Evolutionary conservation across 2,797 vertebrate genomes (phyloP), one percentile per base, ranked within the genome.

Genomic region (Oreonectes daqikongensis): DNA sequence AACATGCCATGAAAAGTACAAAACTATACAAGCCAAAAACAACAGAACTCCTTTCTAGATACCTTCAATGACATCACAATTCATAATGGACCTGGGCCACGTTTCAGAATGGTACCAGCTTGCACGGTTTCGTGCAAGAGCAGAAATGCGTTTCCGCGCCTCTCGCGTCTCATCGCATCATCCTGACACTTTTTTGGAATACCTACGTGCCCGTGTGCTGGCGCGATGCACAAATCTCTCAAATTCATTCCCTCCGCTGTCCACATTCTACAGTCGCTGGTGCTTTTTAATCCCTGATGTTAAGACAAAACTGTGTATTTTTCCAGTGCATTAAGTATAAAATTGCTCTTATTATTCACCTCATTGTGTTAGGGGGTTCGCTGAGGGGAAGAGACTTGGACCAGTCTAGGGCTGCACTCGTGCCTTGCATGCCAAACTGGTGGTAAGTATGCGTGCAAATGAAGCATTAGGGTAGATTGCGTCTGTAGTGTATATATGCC

Each of bases 391-490:
- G 42, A 80, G 42, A 44, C 9, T 79, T 86, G 79, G 79, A 77
- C 79, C 15, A 42, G 81, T 85, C 81, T 84, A 80, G 85, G 64
- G 79, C 85, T 82, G 84, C 80, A 81, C 72, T 80, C 75, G 82
- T 79, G 79, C 69, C 81, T 82, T 71, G 74, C 0, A 32, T 86
- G 87, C 86, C 88, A 90, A 88, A 89, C 85, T 84, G 84, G 86
- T 83, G 85, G 80, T 48, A 86, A 87, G 81, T 85, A 84, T 89
- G 87, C 87, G 89, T 92, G 90, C 90, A 90, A 89, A 90, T 85
- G 82, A 87, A 87, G 85, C 87, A 90, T 90, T 89, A 86, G 82
- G 77, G 52, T 84, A 79, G 78, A 88, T 69, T 2, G 35, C 82
- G 87, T 85, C 88, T 88, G 86, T 66, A 63, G 69, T 81, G 81